Base-by-base conservation (phyloP, 2,888 invertebrate species). In the Conistra vaccinii region DNA sequence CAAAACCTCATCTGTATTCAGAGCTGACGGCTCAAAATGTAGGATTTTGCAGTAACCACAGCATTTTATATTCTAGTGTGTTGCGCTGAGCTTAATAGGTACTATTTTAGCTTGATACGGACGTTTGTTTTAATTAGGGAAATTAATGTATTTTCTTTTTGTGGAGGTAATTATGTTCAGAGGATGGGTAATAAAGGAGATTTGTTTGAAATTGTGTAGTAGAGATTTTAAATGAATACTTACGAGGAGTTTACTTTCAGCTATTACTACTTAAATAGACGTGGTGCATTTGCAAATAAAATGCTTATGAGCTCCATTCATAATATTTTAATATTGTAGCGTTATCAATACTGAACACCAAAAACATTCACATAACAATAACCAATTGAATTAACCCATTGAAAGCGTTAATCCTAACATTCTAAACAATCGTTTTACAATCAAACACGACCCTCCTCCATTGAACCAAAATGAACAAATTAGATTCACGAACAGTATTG, bases 1-100 rank as follows among this genome's bases (percentile, higher is more conserved):
- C 85, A 88, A 90, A 91, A 85, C 73, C 91, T 90, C 89, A 91
- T 93, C 87, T 89, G 90, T 91, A 92, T 91, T 90, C 91, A 85
- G 79, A 74, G 75, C 84, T 82, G 87, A 86, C 81, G 73, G 84
- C 81, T 85, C 76, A 79, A 85, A 86, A 87, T 87, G 76, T 81
- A 80, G 80, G 73, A 83, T 84, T 83, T 79, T 78, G 72, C 68
- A 78, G 61, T 69, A 73, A 81, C 35, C 68, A 66, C 60, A 73
- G 60, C 71, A 76, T 87, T 87, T 87, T 87, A 83, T 81, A 87
- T 83, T 80, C 80, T 73, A 80, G 73, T 77, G 61, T 76, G 76
- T 69, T 69, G 72, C 73, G 62, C 48, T 65, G 62, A 63, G 69
- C 74, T 81, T 83, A 79, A 78, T 86, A n/a, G n/a, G n/a, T n/a